Evolutionary conservation across 2,113 vertebrate species (phyloP), one percentile per base, ranked within the genome.

Genomic region (Salvator merianae): DNA sequence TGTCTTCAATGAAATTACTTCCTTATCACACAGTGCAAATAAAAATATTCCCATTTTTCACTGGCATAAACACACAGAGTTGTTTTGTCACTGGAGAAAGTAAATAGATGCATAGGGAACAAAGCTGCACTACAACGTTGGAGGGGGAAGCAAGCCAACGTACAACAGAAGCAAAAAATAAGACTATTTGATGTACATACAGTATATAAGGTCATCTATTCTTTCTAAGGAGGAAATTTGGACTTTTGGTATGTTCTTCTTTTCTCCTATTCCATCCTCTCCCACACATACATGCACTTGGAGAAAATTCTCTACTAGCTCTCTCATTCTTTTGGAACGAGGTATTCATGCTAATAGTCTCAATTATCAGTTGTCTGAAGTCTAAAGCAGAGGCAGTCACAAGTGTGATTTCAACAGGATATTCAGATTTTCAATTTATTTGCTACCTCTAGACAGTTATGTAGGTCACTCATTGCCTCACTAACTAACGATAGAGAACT

Each of bases 341-440:
- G 90, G 87, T 92, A 79, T 89, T 95, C 91, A 93, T 94, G 93
- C 94, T 96, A 96, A 96, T 94, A 95, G 94, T 95, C 93, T 96
- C 93, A 91, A 93, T 96, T 96, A 95, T 93, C 94, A 89, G 89
- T 93, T 93, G 95, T 95, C 94, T 50, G 36, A 63, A 93, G 95
- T 93, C 62, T 84, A 91, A 95, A 96, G 94, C 94, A 94, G 94
- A 95, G 89, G 89, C 77, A 95, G 92, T 80, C 92, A 94, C 95
- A 95, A 95, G 83, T 94, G 83, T 94, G 94, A 94, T 95, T 95
- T 94, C 89, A 80, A 89, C 85, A 81, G 28, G 93, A 94, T 93
- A 88, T 94, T 95, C 95, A 95, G 94, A 93, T 94, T 93, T 84
- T 80, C 83, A 86, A 93, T 94, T 82, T 13, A 88, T 93, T 94